Conservation (phyloP, 1,140 invertebrate species). For the Diorhabda carinulata region DNA sequence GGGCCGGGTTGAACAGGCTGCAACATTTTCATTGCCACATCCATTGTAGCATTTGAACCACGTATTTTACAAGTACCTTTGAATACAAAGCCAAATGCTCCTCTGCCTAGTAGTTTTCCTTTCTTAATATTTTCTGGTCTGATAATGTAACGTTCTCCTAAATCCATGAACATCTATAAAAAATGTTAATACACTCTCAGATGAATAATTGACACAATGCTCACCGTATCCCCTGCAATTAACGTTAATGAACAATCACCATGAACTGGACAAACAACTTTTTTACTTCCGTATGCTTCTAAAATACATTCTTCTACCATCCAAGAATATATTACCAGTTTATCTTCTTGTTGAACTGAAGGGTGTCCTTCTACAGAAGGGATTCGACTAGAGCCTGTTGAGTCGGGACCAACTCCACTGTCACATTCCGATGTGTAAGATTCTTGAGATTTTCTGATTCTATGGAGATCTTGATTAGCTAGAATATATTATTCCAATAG, state of each 20-base stretch:
- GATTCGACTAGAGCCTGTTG: constrained; percentile 67
- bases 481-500: neutral
- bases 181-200: neutral
- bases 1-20: constrained; percentile 87
- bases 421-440: constrained; percentile 73
- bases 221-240: constrained; percentile 79
- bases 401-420: constrained; percentile 74
- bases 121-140: constrained; percentile 74
- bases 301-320: constrained; percentile 96
- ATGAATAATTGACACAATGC: constrained; percentile 30
- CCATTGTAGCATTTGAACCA: constrained; percentile 54
- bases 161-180: constrained; percentile 77
- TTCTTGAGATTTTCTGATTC: constrained; percentile 62
- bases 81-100: constrained; percentile 97
- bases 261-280: constrained; percentile 70
- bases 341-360: constrained; percentile 34
- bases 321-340: constrained; percentile 60
- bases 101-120: constrained; percentile 82
- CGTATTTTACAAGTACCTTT: constrained; percentile 70
- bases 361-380: constrained; percentile 78
- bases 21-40: constrained; percentile 93
- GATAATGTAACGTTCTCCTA: constrained; percentile 75
- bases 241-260: constrained; percentile 66
- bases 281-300: constrained; percentile 69
- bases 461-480: constrained; percentile 21